Conservation (phyloP, 1,140 invertebrate genomes). For the Alviniconcha marisindica region DNA sequence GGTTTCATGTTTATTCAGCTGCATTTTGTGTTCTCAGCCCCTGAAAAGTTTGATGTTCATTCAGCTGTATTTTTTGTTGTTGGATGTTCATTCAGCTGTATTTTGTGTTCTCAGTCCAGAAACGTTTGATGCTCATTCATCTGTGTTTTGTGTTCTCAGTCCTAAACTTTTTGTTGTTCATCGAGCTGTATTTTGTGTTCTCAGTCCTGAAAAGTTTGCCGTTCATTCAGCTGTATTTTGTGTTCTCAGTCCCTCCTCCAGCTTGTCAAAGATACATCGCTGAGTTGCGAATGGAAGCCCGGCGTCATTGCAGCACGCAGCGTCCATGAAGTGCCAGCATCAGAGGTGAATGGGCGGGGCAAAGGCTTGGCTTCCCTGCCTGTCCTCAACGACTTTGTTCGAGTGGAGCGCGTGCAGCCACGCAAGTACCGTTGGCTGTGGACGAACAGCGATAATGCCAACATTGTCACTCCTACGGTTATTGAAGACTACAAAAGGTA, state of each 20-base stretch:
- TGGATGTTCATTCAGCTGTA: no score
- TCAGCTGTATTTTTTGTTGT: no score
- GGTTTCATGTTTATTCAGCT: no score
- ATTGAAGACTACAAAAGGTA: constrained; percentile 51
- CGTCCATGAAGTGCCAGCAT: constrained; percentile 45
- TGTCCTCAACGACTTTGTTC: constrained; percentile 58
- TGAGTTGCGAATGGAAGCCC: constrained; percentile 65
- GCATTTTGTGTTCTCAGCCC: no score
- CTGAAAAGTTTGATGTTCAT: no score
- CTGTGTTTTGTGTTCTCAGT: no score
- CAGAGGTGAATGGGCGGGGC: constrained; percentile 29
- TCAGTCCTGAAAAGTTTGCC: no score
- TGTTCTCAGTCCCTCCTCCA: constrained; percentile 59
- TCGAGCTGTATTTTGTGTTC: no score
- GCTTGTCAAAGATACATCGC: constrained; percentile 58
- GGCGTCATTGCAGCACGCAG: constrained; percentile 53
- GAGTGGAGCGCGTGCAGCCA: constrained; percentile 42
- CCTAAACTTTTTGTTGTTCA: no score
- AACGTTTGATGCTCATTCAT: no score
- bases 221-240: no score
- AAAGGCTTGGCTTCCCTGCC: constrained; percentile 50
- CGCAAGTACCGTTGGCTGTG: constrained; percentile 26
- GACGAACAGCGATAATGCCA: constrained; percentile 38
- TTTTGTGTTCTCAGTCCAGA: no score
- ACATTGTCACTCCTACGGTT: constrained; percentile 44